Evolutionary conservation across 2,888 invertebrate species (phyloP).

Genomic region (Andrena flavipes): DNA sequence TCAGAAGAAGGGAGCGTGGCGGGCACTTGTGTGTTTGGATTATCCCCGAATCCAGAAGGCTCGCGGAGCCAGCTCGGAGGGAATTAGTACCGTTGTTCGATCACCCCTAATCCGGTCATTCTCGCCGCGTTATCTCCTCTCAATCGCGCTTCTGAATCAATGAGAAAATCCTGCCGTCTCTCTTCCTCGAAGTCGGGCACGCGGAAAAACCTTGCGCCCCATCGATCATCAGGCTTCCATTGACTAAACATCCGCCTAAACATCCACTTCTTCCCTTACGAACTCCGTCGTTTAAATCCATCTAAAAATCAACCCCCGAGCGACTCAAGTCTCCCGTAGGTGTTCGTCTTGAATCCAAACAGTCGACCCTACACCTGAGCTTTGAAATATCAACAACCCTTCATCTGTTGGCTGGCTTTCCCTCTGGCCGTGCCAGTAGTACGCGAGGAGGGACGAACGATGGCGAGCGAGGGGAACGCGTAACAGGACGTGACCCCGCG

Average conservation of each 20-base stretch:
- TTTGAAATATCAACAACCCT: conserved; percentile 46
- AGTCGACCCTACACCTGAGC: not conserved
- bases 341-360: not conserved
- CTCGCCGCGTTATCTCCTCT: conserved; percentile 17
- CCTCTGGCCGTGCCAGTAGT: conserved; percentile 1
- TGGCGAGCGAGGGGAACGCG: conserved; percentile 45
- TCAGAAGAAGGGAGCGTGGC: conserved; percentile 62
- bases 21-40: conserved; percentile 62
- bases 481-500: conserved; percentile 61
- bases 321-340: not conserved
- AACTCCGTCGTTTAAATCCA: not conserved
- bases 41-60: conserved; percentile 61
- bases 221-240: not conserved
- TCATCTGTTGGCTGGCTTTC: conserved; percentile 11
- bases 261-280: not conserved
- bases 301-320: no score
- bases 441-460: conserved; percentile 49
- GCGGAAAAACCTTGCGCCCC: not conserved
- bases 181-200: not conserved
- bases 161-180: not conserved
- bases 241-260: not conserved
- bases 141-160: not conserved
- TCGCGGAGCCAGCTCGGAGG: conserved; percentile 33
- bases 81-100: conserved; percentile 35
- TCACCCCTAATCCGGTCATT: conserved; percentile 2